These are phyloP conservation scores for Trematocara macrostoma DNA, from an alignment of 2,113 vertebrate species.

Conservation along the genomic window DNA sequence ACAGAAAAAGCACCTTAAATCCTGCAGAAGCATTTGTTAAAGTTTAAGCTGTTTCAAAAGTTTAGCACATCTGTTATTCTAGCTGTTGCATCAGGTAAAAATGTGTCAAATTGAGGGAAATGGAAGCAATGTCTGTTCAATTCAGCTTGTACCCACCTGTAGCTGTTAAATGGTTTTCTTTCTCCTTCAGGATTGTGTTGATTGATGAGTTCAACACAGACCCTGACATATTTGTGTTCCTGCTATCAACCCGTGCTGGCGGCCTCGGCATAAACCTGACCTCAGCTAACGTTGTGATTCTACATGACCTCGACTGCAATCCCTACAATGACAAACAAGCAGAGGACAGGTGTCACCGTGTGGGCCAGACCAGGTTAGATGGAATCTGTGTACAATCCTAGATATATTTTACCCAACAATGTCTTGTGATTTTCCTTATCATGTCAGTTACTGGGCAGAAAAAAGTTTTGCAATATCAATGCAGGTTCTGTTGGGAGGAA, in stretches of 20 bases:
- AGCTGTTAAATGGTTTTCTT: not conserved
- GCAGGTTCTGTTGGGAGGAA: not conserved
- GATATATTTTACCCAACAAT: not conserved
- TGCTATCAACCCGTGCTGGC: constrained; percentile 95
- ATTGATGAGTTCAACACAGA: constrained; percentile 95
- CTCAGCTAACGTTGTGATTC: constrained; percentile 91
- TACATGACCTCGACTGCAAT: constrained; percentile 98
- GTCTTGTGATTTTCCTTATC: not conserved
- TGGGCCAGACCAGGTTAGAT: constrained; percentile 83
- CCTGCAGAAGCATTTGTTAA: not conserved
- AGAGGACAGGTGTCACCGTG: constrained; percentile 91
- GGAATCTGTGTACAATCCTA: not conserved
- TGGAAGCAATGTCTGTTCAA: not conserved
- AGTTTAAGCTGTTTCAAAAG: not conserved
- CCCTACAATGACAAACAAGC: constrained; percentile 98
- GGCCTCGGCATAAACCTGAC: constrained; percentile 95
- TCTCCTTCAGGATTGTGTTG: constrained; percentile 82
- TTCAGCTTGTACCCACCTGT: not conserved
- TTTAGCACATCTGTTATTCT: not conserved
- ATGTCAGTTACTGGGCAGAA: not conserved
- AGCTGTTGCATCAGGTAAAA: not conserved
- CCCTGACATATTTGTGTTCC: constrained; percentile 89
- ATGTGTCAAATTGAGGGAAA: not conserved
- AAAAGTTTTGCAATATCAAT: not conserved
- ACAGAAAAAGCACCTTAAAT: not conserved